Evolutionary conservation across 2,113 vertebrate species (phyloP).

Genomic region (Oreamnos americanus): DNA sequence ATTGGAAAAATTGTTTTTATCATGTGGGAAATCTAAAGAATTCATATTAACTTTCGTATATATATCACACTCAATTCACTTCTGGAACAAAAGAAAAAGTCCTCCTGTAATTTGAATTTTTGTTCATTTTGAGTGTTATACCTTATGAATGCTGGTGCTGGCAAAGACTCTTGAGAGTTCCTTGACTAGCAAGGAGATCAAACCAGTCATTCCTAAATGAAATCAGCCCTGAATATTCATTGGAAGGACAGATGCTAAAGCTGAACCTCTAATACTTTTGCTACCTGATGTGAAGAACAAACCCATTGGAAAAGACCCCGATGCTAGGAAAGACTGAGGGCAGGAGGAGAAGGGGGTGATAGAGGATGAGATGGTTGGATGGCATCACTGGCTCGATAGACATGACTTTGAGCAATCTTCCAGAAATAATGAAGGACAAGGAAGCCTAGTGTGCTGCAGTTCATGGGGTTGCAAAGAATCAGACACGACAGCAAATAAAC

Average conservation of each 20-base stretch:
- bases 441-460: neutral
- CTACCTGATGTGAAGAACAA: neutral
- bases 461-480: neutral
- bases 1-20: constrained; percentile 26
- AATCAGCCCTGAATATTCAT: neutral
- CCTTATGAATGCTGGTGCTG: neutral
- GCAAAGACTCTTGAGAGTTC: neutral
- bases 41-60: neutral
- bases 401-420: neutral
- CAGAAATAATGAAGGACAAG: neutral
- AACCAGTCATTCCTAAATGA: neutral
- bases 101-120: neutral
- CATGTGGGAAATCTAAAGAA: neutral
- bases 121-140: neutral
- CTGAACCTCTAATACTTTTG: neutral
- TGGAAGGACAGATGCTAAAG: neutral
- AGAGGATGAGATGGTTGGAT: neutral
- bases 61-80: neutral
- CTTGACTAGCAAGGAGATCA: neutral
- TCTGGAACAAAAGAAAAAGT: neutral
- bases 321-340: neutral
- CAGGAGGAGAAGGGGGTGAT: neutral
- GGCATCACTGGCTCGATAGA: neutral
- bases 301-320: neutral
- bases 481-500: neutral